Conservation (phyloP, 2,797 vertebrate species). For the Helarctos malayanus region DNA sequence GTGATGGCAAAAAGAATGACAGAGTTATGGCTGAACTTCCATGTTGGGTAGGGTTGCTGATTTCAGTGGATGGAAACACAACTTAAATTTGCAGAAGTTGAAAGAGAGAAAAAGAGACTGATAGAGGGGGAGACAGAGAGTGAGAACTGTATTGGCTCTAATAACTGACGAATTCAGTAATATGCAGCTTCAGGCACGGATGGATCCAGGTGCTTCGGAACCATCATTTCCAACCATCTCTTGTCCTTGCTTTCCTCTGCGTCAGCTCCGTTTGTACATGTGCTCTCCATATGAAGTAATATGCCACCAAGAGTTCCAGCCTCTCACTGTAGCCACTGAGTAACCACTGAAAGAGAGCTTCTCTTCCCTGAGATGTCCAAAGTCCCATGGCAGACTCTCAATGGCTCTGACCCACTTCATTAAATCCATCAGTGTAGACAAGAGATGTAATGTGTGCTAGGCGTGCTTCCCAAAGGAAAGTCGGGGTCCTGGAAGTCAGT, state of each 20-base stretch:
- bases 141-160: background rate
- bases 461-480: background rate
- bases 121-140: too few species aligned
- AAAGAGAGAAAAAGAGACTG: background rate
- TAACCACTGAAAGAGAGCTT: background rate
- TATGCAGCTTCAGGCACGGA: background rate
- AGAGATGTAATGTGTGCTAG: background rate
- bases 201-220: background rate
- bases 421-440: background rate
- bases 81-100: background rate
- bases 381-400: background rate
- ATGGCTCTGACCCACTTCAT: accelerated
- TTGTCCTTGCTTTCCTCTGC: background rate
- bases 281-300: too few species aligned
- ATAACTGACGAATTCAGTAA: background rate
- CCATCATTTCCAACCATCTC: background rate
- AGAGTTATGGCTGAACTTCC: background rate
- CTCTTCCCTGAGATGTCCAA: background rate
- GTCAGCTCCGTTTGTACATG: background rate
- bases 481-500: background rate
- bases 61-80: background rate
- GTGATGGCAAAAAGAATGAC: background rate
- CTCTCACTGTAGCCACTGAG: background rate
- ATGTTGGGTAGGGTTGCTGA: background rate
- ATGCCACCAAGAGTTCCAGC: background rate